Percentiles rank a stretch among this genome's conserved stretches.
phyloP scores from a whole-genome alignment of 2,888 invertebrate species.

The Metalampra italica region DNA sequence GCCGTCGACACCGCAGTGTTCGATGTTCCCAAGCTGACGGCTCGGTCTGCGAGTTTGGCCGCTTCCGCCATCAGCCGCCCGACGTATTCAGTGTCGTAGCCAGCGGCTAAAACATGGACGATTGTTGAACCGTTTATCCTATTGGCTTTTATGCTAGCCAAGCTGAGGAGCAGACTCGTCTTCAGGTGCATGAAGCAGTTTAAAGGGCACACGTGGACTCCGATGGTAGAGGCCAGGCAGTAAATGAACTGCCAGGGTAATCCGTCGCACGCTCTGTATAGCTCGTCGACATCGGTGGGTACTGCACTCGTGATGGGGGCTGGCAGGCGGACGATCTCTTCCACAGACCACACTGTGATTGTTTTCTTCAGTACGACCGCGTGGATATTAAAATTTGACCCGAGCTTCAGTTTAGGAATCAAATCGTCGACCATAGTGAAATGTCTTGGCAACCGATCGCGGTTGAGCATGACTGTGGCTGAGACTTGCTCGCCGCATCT shows the following conservation, averaged over 20 bases:
- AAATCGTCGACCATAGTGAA: conserved; percentile 54
- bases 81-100: conserved; percentile 52
- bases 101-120: conserved; percentile 53
- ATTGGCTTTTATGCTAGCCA: conserved; percentile 57
- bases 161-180: conserved; percentile 57
- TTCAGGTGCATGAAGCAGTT: conserved; percentile 66
- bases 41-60: conserved; percentile 45
- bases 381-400: conserved; percentile 40
- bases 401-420: conserved; percentile 43
- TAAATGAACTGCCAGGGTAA: conserved; percentile 65
- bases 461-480: conserved; percentile 42
- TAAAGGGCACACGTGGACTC: conserved; percentile 51
- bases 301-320: conserved; percentile 40
- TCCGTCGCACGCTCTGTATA: conserved; percentile 44
- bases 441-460: conserved; percentile 32
- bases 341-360: conserved; percentile 47
- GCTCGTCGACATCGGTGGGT: conserved; percentile 43
- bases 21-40: conserved; percentile 38
- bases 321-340: conserved; percentile 32
- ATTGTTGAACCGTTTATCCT: conserved; percentile 40
- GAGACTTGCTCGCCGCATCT: conserved; percentile 58
- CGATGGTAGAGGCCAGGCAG: conserved; percentile 60
- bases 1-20: conserved; percentile 38
- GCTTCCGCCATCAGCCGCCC: conserved; percentile 53
- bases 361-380: conserved; percentile 44